Conservation (phyloP, 2,797 vertebrate species). For the Aphelocoma californica region DNA sequence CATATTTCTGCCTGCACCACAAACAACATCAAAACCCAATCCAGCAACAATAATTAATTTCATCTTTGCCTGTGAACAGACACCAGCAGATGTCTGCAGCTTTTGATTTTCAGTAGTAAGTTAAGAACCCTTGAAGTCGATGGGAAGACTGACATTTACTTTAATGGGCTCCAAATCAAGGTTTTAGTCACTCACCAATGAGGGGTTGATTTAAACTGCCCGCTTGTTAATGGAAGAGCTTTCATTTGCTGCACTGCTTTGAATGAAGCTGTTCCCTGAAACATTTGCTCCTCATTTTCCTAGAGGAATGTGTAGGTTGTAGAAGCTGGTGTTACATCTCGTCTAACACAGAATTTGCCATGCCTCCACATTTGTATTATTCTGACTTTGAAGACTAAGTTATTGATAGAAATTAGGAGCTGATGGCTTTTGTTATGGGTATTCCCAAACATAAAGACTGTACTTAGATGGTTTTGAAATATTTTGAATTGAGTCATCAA, state of each 20-base stretch:
- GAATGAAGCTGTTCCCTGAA: background rate
- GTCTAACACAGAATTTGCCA: background rate
- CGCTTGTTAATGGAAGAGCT: background rate
- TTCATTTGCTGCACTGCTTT: background rate
- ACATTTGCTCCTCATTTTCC: background rate
- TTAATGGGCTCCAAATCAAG: background rate
- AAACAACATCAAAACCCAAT: background rate
- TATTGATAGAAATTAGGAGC: background rate
- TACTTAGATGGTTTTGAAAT: conserved; percentile 18
- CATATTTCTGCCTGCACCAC: background rate
- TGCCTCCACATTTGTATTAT: background rate
- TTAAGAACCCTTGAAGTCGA: background rate
- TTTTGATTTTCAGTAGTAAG: background rate
- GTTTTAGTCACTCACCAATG: background rate
- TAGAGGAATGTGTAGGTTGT: background rate
- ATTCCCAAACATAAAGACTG: background rate
- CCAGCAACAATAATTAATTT: background rate
- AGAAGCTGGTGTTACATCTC: background rate
- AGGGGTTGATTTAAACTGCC: background rate
- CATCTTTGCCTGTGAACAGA: background rate
- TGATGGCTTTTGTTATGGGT: background rate
- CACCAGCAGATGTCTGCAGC: background rate
- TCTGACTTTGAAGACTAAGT: background rate
- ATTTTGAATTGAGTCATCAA: conserved; percentile 29
- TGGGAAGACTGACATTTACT: background rate